These are phyloP conservation scores for Listronotus oregonensis DNA, from an alignment of 1,140 invertebrate genomes.

Conservation along the genomic window DNA sequence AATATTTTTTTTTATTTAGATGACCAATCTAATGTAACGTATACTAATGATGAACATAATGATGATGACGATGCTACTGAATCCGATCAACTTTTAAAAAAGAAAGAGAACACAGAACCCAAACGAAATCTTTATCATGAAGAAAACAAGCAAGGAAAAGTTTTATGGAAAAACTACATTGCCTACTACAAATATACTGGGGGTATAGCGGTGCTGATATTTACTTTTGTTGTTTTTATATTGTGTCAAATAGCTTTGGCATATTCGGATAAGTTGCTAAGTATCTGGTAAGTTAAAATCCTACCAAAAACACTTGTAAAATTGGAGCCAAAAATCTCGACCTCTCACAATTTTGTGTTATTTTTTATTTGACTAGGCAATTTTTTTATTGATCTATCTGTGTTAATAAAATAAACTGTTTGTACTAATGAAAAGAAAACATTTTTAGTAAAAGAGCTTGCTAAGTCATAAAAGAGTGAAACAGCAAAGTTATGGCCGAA, in stretches of 20 bases:
- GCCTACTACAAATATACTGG: conserved; percentile 43
- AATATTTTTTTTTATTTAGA: background rate
- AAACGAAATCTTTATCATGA: conserved; percentile 42
- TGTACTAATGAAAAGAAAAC: no score
- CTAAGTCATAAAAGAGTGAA: no score
- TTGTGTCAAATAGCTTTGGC: conserved; percentile 27
- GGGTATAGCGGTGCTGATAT: conserved; percentile 33
- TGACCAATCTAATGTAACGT: background rate
- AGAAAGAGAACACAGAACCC: conserved; percentile 14
- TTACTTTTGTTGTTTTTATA: conserved; percentile 30
- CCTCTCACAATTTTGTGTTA: no score
- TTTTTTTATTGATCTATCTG: no score
- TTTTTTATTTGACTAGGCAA: no score
- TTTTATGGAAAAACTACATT: conserved; percentile 39
- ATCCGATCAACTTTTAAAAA: conserved; percentile 22
- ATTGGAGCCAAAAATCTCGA: no score
- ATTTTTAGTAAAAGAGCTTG: no score
- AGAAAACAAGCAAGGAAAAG: conserved; percentile 38
- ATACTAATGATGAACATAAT: conserved; percentile 10
- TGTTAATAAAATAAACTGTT: no score
- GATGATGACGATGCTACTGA: conserved; percentile 17
- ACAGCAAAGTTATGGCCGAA: no score
- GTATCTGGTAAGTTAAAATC: conserved; percentile 38
- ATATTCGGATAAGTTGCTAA: conserved; percentile 42
- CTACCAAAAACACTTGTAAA: no score